Conservation (phyloP, 2,888 invertebrate genomes). For the Myathropa florea region DNA sequence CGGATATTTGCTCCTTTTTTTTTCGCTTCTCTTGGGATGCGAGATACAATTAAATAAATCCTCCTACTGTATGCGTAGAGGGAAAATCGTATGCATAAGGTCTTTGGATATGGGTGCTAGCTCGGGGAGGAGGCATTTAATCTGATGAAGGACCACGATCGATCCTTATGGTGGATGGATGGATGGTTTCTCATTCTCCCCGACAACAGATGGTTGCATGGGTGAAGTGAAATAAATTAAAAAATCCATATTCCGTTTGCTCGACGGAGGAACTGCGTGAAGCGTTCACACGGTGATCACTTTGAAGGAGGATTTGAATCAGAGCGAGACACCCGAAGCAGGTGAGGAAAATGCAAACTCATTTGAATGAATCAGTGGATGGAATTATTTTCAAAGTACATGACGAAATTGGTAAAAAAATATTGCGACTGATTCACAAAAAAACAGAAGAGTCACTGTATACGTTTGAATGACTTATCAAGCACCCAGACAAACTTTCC, state of each 20-base stretch:
- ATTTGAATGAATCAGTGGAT: neutral
- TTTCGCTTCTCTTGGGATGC: conserved; percentile 14
- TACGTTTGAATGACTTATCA: neutral
- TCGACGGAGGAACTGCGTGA: neutral
- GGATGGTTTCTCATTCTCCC: neutral
- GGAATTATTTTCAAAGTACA: neutral
- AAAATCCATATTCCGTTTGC: neutral
- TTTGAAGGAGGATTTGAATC: neutral
- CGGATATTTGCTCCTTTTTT: conserved; percentile 9
- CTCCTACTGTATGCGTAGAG: conserved; percentile 55
- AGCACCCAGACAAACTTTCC: neutral
- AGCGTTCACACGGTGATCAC: conserved; percentile 57
- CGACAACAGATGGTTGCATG: conserved; percentile 7
- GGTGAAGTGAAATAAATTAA: conserved; percentile 5
- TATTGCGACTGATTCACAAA: neutral
- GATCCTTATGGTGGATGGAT: conserved; percentile 27
- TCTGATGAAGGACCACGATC: conserved; percentile 15
- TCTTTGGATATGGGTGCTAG: neutral
- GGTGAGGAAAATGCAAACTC: neutral
- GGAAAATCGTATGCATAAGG: conserved; percentile 19
- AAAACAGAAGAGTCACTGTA: neutral
- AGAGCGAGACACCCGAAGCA: neutral
- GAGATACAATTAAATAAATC: conserved; percentile 47
- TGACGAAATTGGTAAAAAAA: neutral
- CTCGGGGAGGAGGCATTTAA: neutral